These are phyloP conservation scores for Seira musarum DNA, from an alignment of 2,888 invertebrate genomes.

Conservation along the genomic window DNA sequence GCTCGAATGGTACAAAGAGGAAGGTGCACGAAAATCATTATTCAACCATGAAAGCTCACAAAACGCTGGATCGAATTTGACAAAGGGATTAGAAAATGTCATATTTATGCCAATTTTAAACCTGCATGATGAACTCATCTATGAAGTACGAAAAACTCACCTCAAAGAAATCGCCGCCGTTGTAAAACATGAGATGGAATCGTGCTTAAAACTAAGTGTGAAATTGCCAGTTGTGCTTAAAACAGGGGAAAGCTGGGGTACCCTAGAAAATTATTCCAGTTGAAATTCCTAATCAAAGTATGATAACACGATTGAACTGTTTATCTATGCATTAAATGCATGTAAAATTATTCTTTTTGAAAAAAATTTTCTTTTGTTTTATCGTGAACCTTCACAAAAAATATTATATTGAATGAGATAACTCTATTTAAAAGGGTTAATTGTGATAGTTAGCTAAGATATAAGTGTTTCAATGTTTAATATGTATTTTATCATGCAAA, in stretches of 20 bases:
- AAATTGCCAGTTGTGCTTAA: slow-evolving; percentile 92
- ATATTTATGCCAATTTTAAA: slow-evolving; percentile 85
- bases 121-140: slow-evolving; percentile 96
- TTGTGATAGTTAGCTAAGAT: not conserved
- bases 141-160: slow-evolving; percentile 80
- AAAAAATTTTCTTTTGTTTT: too few species aligned
- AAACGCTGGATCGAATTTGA: slow-evolving; percentile 53
- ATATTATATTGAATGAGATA: not conserved
- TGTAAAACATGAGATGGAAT: slow-evolving; percentile 87
- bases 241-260: slow-evolving; percentile 87
- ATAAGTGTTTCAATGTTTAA: not conserved
- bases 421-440: not conserved
- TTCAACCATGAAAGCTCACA: slow-evolving; percentile 65
- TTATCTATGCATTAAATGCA: not conserved
- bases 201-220: slow-evolving; percentile 81
- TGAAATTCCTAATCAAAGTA: not conserved
- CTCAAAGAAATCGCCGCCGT: slow-evolving; percentile 77
- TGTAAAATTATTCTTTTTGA: not conserved
- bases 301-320: not conserved
- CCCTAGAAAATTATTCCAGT: slow-evolving; percentile 13
- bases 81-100: slow-evolving; percentile 58
- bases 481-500: not conserved
- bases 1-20: slow-evolving; percentile 40
- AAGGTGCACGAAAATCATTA: slow-evolving; percentile 70
- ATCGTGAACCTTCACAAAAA: too few species aligned